Base-by-base conservation (phyloP, 2,797 vertebrate genomes). In the Onychomys leucogaster region DNA sequence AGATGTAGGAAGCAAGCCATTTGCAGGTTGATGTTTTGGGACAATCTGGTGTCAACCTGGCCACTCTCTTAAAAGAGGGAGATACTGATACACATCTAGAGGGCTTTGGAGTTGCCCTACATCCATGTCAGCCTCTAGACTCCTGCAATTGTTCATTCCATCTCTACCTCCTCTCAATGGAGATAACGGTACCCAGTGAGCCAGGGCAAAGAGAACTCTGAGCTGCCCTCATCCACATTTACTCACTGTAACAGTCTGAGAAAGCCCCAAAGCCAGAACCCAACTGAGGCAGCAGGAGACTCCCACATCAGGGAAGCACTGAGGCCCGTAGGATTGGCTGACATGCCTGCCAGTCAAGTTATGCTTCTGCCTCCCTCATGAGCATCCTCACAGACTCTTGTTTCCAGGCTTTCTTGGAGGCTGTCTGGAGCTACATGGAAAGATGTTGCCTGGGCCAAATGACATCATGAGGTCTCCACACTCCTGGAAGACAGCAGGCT, bases 261-360 rank as follows among this genome's bases (percentile, higher is more conserved):
- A 52, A 86, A 84, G 21, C 43, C n/a, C 81, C 3, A 0, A n/a
- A 37, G 12, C 29, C 46, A 75, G 63, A 67, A 19, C 46, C 59
- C 69, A 23, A 34, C 27, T 0, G 14, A 27, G 61, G 84, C 55
- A 3, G 52, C 21, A 0, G 93, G 3, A 17, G 25, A 29, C 63
- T 21, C 14, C 37, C 37, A 27, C 0, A 6, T 2, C 10, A 6
- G 37, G 1, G 29, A 34, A n/a, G 57, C 3, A 4, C 8, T 19
- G 1, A 13, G 2, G 1, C 27, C 23, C 16, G 14, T 49, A 1
- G 13, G 29, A 78, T 16, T 19, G 23, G 34, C 29, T 12, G 27
- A 16, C n/a, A 3, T n/a, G 5, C 67, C n/a, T 55, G 57, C 14
- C 41, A 5, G 25, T n/a, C 55, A 4, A 0, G 0, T 76, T 43